Evolutionary conservation across 2,888 invertebrate genomes (phyloP), one percentile per base, ranked within the genome.

Genomic region (Lycocerus yunnanus): DNA sequence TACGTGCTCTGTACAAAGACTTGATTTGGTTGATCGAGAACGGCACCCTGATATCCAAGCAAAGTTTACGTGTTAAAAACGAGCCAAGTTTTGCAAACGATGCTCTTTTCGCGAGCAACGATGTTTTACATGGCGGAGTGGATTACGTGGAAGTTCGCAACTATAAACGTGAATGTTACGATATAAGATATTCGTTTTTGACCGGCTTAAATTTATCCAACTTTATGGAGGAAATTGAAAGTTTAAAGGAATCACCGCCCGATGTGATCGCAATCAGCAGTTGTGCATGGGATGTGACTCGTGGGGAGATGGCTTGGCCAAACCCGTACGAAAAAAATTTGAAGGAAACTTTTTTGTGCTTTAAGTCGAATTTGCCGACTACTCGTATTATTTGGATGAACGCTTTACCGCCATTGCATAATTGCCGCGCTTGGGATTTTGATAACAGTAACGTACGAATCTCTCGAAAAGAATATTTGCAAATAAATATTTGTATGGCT

Each of bases 301-400:
- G 83, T 87, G 85, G 84, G 86, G 85, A n/a, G 3, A 82, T 83
- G 1, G 75, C 81, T 69, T 83, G 85, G 5, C 83, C 85, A 0
- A 66, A 76, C 5, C 78, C 83, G 1, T 90, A 87, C 80, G 88
- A n/a, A 88, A 80, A 80, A 59, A 88, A 89, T 78, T 77, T 90
- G 76, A 77, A 82, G 18, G 82, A 82, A 11, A 80, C 88, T 21
- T 86, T 89, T 79, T 76, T 79, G 15, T 79, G 86, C 8, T 79
- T 89, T 10, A 80, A 83, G 27, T 73, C 80, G 14, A 80, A 84
- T 58, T 79, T 89, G 9, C 86, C 87, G 0, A 78, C 83, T 11
- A 85, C 87, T 13, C 82, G 88, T 3, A 84, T 89, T 2, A 84
- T 90, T 15, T 90, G 89, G 89, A 84, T 84, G 58, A 88, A 89